These are phyloP conservation scores for Cyrtonyx montezumae DNA, from an alignment of 2,113 vertebrate genomes.

Conservation along the genomic window DNA sequence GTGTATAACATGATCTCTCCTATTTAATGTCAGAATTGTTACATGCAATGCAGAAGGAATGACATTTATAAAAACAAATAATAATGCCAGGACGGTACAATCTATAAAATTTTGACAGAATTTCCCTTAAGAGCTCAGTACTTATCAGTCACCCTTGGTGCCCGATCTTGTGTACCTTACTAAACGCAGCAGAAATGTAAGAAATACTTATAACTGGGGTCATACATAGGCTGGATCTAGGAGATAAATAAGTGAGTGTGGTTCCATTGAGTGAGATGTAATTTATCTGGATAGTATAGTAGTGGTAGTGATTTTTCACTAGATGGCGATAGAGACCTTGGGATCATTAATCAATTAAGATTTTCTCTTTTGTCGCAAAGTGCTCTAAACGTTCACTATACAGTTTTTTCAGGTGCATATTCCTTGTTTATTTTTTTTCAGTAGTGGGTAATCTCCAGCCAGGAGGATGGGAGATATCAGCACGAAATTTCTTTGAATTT, in stretches of 20 bases:
- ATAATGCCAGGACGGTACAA: accelerated
- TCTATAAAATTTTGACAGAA: neutral
- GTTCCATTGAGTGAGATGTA: neutral
- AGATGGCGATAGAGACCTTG: slow-evolving; percentile 84
- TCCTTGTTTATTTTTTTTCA: neutral
- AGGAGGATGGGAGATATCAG: neutral
- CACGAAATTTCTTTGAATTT: neutral
- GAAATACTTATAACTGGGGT: neutral
- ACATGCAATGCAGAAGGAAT: neutral
- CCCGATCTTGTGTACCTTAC: neutral
- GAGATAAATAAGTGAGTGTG: neutral
- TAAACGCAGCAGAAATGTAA: neutral
- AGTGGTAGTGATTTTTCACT: slow-evolving; percentile 72
- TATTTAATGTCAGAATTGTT: neutral
- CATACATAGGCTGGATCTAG: neutral
- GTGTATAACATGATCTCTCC: neutral
- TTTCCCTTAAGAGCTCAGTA: neutral
- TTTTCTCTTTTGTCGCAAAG: neutral
- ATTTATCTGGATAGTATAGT: neutral
- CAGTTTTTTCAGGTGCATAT: neutral
- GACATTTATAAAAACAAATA: neutral
- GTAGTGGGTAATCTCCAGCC: neutral
- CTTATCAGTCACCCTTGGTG: neutral
- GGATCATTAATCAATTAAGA: slow-evolving; percentile 78
- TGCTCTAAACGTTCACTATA: neutral